phyloP scores from a whole-genome alignment of 2,797 vertebrate species.

The Hemibagrus guttatus region DNA sequence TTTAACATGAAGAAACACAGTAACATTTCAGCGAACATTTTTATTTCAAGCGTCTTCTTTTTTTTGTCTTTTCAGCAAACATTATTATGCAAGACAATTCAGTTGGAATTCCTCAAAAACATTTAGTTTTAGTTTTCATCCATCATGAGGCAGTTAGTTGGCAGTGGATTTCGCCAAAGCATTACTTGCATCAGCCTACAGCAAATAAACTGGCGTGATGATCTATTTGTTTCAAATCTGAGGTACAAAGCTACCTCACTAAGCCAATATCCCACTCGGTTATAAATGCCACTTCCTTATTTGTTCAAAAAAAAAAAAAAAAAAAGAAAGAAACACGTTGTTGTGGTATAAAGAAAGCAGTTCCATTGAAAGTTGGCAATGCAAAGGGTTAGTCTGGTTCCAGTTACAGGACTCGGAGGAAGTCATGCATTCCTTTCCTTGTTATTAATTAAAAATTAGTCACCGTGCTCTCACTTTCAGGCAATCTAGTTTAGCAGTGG shows the following conservation, averaged over 20 bases:
- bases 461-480: slow-evolving; percentile 17
- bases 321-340: background rate
- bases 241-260: background rate
- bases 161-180: background rate
- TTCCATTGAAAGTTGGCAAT: background rate
- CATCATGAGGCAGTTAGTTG: background rate
- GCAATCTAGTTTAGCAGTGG: slow-evolving; percentile 22
- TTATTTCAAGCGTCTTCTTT: background rate
- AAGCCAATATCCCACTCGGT: slow-evolving; percentile 21
- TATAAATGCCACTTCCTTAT: slow-evolving; percentile 10
- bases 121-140: background rate
- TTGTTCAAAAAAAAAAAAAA: background rate
- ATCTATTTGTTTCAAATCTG: background rate
- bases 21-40: background rate
- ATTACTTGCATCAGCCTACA: background rate
- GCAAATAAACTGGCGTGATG: background rate
- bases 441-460: slow-evolving; percentile 43
- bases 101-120: background rate
- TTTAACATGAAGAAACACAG: background rate
- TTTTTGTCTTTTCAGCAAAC: background rate
- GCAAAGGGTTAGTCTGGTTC: slow-evolving; percentile 18
- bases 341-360: slow-evolving; percentile 21
- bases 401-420: slow-evolving; percentile 5
- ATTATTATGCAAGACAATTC: background rate
- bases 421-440: slow-evolving; percentile 44